Percentiles rank a stretch among this genome's conserved stretches.
Evolutionary conservation across 1,140 invertebrate species (phyloP).

Genomic region (Lamellibrachia luymesi): DNA sequence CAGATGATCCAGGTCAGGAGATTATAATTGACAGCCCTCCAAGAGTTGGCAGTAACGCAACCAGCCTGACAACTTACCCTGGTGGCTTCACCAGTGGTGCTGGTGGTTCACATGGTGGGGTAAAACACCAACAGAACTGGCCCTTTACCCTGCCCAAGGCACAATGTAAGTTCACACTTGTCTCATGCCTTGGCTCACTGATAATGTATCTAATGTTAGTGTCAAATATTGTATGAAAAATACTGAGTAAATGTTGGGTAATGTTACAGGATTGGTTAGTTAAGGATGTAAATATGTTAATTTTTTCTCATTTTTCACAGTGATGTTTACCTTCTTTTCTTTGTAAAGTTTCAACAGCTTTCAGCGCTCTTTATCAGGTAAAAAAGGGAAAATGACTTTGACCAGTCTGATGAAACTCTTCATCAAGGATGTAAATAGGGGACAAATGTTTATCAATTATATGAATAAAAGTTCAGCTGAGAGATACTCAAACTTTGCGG

Average conservation of each 20-base stretch:
- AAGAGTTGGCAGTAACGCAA: background rate
- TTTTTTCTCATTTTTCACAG: too few species aligned
- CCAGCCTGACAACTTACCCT: background rate
- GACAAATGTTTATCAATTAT: background rate
- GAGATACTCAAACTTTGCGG: background rate
- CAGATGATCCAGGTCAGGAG: conserved; percentile 9
- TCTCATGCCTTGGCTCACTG: background rate
- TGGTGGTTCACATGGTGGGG: background rate
- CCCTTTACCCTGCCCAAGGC: conserved; percentile 6
- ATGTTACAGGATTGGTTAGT: background rate
- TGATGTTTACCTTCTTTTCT: too few species aligned
- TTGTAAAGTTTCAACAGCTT: too few species aligned
- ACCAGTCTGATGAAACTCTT: too few species aligned
- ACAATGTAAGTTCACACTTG: background rate
- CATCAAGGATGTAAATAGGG: background rate
- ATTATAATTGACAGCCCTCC: conserved; percentile 23
- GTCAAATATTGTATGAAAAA: background rate
- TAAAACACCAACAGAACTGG: background rate
- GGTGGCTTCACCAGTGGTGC: background rate
- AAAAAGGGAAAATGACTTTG: too few species aligned
- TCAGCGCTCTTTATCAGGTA: too few species aligned
- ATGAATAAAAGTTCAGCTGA: background rate
- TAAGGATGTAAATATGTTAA: too few species aligned
- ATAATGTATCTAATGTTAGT: too few species aligned
- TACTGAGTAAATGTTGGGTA: background rate